Conservation (phyloP, 1,140 invertebrate genomes). For the Drosophila bifasciata region DNA sequence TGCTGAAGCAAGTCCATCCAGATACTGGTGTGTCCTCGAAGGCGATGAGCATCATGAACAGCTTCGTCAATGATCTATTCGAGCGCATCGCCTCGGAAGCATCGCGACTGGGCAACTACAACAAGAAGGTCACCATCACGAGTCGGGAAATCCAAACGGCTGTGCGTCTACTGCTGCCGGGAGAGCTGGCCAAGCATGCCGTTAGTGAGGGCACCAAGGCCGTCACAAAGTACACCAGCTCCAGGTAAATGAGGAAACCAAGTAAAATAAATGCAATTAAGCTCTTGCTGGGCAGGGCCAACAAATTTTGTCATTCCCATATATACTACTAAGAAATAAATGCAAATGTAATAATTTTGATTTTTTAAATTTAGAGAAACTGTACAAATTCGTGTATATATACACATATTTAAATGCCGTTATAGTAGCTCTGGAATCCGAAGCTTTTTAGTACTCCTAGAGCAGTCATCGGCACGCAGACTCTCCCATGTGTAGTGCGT, state of each 20-base stretch:
- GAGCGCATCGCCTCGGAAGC: constrained; percentile 89
- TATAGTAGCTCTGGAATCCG: too few relatives aligned
- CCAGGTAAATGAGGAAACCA: constrained; percentile 61
- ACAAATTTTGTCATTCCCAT: too few relatives aligned
- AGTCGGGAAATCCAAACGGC: constrained; percentile 86
- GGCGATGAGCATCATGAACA: constrained; percentile 87
- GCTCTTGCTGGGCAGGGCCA: too few relatives aligned
- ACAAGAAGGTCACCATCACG: constrained; percentile 87
- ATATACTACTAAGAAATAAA: too few relatives aligned
- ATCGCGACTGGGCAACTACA: constrained; percentile 89
- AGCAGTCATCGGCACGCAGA: too few relatives aligned
- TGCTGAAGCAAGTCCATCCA: constrained; percentile 89
- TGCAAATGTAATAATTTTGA: too few relatives aligned
- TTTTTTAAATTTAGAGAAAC: too few relatives aligned
- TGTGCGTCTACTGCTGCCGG: constrained; percentile 86
- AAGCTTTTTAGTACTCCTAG: too few relatives aligned
- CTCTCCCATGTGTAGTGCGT: too few relatives aligned
- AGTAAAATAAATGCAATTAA: too few relatives aligned
- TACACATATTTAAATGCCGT: background rate
- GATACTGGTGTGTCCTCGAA: constrained; percentile 88
- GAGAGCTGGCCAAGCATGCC: constrained; percentile 87
- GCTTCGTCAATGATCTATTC: constrained; percentile 89
- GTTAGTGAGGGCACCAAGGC: constrained; percentile 87
- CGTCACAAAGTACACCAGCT: constrained; percentile 86
- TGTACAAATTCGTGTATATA: background rate